A percentile compares a stretch with the other conserved stretches of the same genome.
phyloP scores from a whole-genome alignment of 2,797 vertebrate genomes.

The Ammospiza maritima region DNA sequence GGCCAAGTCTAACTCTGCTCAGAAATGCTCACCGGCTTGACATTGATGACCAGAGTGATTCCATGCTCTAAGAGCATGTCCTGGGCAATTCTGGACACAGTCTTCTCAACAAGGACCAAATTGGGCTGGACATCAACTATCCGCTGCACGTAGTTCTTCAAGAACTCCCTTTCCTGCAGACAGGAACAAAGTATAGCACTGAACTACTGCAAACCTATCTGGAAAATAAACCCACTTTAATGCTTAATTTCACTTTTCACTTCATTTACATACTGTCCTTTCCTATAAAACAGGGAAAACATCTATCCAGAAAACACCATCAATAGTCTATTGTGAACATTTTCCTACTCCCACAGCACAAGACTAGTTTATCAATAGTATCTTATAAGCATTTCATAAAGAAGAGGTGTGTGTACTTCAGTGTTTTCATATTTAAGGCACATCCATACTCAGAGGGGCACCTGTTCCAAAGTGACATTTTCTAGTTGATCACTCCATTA shows the following conservation, averaged over 20 bases:
- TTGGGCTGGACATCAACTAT: slow-evolving; percentile 96
- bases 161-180: slow-evolving; percentile 92
- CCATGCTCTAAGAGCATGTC: slow-evolving; percentile 98
- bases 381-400: not conserved
- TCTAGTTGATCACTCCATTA: not conserved
- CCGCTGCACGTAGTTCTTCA: slow-evolving; percentile 97
- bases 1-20: not conserved
- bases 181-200: not conserved
- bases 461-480: not conserved
- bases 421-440: not conserved
- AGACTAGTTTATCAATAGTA: not conserved
- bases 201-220: not conserved
- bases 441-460: not conserved
- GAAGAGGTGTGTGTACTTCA: not conserved
- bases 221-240: not conserved
- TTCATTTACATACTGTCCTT: not conserved
- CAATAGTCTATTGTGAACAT: not conserved
- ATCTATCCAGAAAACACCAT: not conserved
- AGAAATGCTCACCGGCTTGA: slow-evolving; percentile 89
- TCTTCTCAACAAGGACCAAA: slow-evolving; percentile 97
- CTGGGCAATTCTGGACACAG: slow-evolving; percentile 97
- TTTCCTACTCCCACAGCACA: not conserved
- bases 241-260: not conserved
- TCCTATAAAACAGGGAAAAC: not conserved
- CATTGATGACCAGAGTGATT: slow-evolving; percentile 96